A percentile compares a stretch with the other conserved stretches of the same genome.
phyloP scores from a whole-genome alignment of 2,113 vertebrate species.

The Ranitomeya imitator region DNA sequence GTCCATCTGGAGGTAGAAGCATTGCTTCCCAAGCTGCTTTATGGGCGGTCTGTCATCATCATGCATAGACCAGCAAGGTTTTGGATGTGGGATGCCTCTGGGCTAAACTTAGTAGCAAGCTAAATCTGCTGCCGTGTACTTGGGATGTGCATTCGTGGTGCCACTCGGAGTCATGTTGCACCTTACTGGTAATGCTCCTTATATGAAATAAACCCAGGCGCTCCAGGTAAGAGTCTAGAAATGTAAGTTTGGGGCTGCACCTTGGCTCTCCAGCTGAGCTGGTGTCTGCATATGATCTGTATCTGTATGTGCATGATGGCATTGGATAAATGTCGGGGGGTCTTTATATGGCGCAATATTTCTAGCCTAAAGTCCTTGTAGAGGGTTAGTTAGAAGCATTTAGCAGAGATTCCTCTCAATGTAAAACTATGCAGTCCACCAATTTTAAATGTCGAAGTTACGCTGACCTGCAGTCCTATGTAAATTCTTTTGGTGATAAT shows the following conservation, averaged over 20 bases:
- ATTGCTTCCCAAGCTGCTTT: background rate
- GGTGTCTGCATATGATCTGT: background rate
- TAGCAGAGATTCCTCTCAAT: too few relatives aligned
- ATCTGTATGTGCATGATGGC: background rate
- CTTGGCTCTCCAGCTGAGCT: background rate
- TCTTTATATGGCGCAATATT: too few relatives aligned
- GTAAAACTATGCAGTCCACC: too few relatives aligned
- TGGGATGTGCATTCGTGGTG: conserved; percentile 32
- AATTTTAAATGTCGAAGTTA: background rate
- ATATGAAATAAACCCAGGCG: conserved; percentile 2
- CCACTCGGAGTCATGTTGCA: conserved; percentile 50
- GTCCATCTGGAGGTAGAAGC: conserved; percentile 8
- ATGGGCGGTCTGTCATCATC: conserved; percentile 28
- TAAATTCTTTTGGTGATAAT: background rate
- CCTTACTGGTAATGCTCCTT: conserved; percentile 34
- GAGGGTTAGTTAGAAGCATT: too few relatives aligned
- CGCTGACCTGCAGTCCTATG: background rate
- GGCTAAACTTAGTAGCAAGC: conserved; percentile 55
- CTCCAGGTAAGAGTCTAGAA: conserved; percentile 40
- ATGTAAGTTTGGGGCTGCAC: background rate
- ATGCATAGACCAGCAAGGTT: conserved; percentile 8
- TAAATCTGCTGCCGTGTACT: conserved; percentile 33
- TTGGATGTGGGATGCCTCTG: conserved; percentile 39
- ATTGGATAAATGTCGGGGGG: background rate
- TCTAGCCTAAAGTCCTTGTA: too few relatives aligned